Percentiles rank a stretch among this genome's conserved stretches.
phyloP scores from a whole-genome alignment of 2,888 invertebrate species.

The Volucella zonaria region DNA sequence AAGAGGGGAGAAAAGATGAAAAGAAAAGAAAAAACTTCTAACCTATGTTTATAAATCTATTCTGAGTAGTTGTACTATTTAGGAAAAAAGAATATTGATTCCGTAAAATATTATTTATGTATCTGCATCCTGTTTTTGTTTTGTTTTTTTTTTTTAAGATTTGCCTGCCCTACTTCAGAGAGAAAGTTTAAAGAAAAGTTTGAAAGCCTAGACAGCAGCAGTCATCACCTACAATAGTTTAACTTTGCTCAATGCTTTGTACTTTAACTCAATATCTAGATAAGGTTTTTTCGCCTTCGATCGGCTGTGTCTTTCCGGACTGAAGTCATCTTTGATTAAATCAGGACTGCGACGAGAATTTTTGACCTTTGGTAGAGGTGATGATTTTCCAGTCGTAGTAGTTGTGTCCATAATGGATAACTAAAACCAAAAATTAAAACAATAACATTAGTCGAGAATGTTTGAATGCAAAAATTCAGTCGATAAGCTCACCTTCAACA shows the following conservation, averaged over 20 bases:
- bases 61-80: constrained; percentile 66
- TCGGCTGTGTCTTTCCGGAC: constrained; percentile 65
- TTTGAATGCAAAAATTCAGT: neutral
- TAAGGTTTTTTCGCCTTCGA: constrained; percentile 62
- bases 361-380: constrained; percentile 43
- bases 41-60: constrained; percentile 42
- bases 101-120: constrained; percentile 50
- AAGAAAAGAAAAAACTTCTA: constrained; percentile 34
- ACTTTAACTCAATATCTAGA: constrained; percentile 57
- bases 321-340: constrained; percentile 55
- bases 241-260: constrained; percentile 64
- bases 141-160: constrained; percentile 40
- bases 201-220: neutral
- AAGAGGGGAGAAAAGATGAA: too few relatives aligned
- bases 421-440: constrained; percentile 12
- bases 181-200: constrained; percentile 24
- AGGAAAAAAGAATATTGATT: constrained; percentile 49
- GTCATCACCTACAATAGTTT: constrained; percentile 53
- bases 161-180: constrained; percentile 55
- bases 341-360: constrained; percentile 20
- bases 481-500: constrained; percentile 49
- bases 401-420: constrained; percentile 47
- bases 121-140: constrained; percentile 11
- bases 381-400: constrained; percentile 42
- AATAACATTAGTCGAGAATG: neutral